These are phyloP conservation scores for Catagonus wagneri DNA, from an alignment of 2,113 vertebrate genomes.

Conservation along the genomic window DNA sequence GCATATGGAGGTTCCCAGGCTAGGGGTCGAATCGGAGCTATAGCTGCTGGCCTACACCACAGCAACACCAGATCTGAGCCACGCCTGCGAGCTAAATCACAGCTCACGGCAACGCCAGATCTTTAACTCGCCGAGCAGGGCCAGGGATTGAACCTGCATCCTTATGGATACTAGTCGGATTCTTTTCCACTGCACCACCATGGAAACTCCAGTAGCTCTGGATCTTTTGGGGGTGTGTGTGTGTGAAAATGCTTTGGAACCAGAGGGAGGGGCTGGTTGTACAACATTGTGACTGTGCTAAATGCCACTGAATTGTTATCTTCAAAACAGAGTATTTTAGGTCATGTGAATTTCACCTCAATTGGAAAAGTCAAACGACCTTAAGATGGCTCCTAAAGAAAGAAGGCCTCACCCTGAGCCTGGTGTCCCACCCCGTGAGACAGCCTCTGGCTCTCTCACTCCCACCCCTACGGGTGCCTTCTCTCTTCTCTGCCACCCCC, in stretches of 20 bases:
- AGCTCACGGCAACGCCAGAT: too few species aligned
- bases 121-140: too few species aligned
- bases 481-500: slow-evolving; percentile 13
- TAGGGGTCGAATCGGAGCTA: too few species aligned
- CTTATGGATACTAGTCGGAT: too few species aligned
- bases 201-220: too few species aligned
- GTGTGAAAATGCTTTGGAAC: not conserved
- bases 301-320: not conserved
- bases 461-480: not conserved
- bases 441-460: rapidly evolving
- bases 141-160: too few species aligned
- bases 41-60: too few species aligned
- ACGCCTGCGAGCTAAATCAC: too few species aligned
- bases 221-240: not conserved
- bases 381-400: not conserved
- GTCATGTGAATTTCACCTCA: not conserved
- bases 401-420: not conserved
- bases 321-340: not conserved
- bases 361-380: not conserved
- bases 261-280: not conserved
- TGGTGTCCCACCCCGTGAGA: rapidly evolving
- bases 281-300: too few species aligned
- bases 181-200: too few species aligned
- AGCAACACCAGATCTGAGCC: too few species aligned
- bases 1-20: too few species aligned